Percentiles rank a stretch among this genome's conserved stretches.
Conservation (phyloP, 2,797 vertebrate genomes). For the Xenops minutus region DNA sequence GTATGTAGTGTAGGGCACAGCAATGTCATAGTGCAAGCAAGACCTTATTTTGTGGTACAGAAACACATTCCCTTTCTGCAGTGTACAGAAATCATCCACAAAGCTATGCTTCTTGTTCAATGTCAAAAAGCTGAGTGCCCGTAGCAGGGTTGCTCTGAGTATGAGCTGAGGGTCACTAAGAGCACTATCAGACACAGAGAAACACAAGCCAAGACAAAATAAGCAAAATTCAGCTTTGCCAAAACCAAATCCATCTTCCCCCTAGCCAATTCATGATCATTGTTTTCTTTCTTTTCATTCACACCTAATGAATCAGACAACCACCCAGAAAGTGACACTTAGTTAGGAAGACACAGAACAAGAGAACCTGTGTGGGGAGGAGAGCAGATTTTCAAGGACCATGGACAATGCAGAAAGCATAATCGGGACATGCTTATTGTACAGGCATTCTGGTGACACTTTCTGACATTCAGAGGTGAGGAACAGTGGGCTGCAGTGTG, state of each 20-base stretch:
- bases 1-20: accelerated
- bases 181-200: not conserved
- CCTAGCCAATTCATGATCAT: not conserved
- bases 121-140: not conserved
- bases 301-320: not conserved
- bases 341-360: not conserved
- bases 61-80: not conserved
- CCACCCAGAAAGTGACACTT: not conserved
- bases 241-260: not conserved
- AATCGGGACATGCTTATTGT: not conserved
- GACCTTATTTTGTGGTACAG: not conserved
- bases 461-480: not conserved
- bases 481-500: not conserved
- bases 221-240: not conserved
- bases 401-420: not conserved
- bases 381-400: not conserved
- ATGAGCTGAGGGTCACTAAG: not conserved
- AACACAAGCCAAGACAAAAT: not conserved
- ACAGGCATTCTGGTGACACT: accelerated
- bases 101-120: not conserved
- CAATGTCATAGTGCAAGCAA: not conserved
- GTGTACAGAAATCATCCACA: not conserved
- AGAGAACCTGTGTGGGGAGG: not conserved
- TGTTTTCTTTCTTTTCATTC: not conserved
- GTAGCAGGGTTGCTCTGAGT: not conserved